These are phyloP conservation scores for Fratercula arctica DNA, from an alignment of 2,797 vertebrate genomes.

Conservation along the genomic window DNA sequence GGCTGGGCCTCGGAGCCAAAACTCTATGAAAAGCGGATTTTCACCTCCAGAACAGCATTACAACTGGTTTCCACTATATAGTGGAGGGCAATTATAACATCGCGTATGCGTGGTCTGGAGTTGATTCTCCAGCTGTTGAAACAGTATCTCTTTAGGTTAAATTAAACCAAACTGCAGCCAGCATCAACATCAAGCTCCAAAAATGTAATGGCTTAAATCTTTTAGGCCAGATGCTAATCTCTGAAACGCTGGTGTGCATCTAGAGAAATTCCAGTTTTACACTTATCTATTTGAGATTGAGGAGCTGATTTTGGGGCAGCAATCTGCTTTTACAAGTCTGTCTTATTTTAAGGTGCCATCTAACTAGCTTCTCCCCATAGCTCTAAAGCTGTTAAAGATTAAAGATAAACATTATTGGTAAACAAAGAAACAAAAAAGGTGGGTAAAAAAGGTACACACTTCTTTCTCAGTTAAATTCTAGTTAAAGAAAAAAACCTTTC, in stretches of 20 bases:
- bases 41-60: conserved; percentile 23
- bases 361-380: background rate
- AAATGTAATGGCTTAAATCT: background rate
- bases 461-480: background rate
- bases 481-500: background rate
- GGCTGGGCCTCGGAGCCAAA: background rate
- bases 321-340: background rate
- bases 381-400: background rate
- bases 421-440: background rate
- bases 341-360: background rate
- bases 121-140: conserved; percentile 46
- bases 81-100: background rate
- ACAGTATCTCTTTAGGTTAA: conserved; percentile 18
- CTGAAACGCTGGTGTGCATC: background rate
- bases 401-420: background rate
- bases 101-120: background rate
- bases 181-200: conserved; percentile 32
- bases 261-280: background rate
- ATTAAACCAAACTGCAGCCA: conserved; percentile 24
- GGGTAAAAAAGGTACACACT: background rate
- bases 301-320: background rate
- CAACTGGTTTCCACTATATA: conserved; percentile 15
- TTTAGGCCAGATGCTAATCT: background rate
- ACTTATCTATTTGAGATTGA: background rate
- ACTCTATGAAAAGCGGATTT: conserved; percentile 15